phyloP scores from a whole-genome alignment of 1,140 invertebrate species.

The Heliconius himera region DNA sequence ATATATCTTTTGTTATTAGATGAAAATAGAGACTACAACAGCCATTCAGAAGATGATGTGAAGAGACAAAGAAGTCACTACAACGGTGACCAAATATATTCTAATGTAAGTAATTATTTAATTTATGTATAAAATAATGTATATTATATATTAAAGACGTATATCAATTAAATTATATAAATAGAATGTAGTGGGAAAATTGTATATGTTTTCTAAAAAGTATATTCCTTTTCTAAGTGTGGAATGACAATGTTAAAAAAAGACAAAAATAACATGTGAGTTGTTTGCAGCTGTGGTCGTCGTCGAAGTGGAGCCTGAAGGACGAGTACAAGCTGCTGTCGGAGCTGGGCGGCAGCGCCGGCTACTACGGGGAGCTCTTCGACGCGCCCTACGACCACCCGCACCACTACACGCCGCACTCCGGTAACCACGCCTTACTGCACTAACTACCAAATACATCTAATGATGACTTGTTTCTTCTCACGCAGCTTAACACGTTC shows the following conservation, averaged over 20 bases:
- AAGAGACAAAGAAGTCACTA: conserved; percentile 93
- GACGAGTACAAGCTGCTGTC: conserved; percentile 93
- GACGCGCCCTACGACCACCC: conserved; percentile 73
- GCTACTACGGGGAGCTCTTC: conserved; percentile 74
- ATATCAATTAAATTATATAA: too few species aligned
- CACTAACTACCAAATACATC: too few species aligned
- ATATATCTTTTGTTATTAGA: conserved; percentile 81
- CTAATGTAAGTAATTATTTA: conserved; percentile 87
- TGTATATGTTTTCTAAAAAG: too few species aligned
- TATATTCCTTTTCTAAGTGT: too few species aligned
- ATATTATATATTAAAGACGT: neutral
- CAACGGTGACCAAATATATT: conserved; percentile 94
- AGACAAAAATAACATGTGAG: neutral
- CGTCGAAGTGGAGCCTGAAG: conserved; percentile 94
- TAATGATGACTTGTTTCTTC: too few species aligned
- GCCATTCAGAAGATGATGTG: conserved; percentile 91
- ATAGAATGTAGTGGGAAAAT: too few species aligned
- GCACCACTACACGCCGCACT: conserved; percentile 73
- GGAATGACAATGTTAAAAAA: too few species aligned
- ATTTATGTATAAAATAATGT: neutral
- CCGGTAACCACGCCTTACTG: conserved; percentile 50
- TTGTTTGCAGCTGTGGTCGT: conserved; percentile 85
- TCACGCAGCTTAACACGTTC: too few species aligned
- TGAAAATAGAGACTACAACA: conserved; percentile 92
- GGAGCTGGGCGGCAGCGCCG: conserved; percentile 85